Percentiles rank a stretch among this genome's conserved stretches.
Evolutionary conservation across 2,797 vertebrate species (phyloP).

Genomic region (Argentina silus): DNA sequence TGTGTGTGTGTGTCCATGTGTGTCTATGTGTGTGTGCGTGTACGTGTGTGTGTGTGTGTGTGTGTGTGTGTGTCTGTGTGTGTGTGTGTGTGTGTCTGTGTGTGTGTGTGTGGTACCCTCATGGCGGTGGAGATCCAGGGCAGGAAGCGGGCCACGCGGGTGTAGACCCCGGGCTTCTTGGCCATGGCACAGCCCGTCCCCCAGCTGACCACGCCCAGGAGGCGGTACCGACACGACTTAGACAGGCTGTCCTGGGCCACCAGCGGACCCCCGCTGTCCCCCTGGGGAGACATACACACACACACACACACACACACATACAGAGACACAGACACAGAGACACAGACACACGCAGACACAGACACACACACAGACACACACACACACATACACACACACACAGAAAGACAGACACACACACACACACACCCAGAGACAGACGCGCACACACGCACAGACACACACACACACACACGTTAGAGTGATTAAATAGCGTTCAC

Average conservation of each 20-base stretch:
- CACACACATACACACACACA: background rate
- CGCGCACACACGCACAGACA: no score
- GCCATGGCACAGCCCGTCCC: conserved; percentile 89
- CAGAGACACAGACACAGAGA: background rate
- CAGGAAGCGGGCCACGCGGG: conserved; percentile 86
- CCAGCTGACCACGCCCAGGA: conserved; percentile 92
- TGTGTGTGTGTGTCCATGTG: background rate
- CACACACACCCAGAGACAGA: no score
- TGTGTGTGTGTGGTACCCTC: conserved; percentile 74
- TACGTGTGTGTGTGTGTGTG: background rate
- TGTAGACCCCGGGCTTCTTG: conserved; percentile 91
- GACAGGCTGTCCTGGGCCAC: conserved; percentile 86
- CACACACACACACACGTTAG: no score
- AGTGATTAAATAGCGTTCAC: no score
- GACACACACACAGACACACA: background rate
- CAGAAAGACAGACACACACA: no score
- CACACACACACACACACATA: conserved; percentile 4
- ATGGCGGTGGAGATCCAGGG: conserved; percentile 90
- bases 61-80: background rate
- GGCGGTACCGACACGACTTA: conserved; percentile 82
- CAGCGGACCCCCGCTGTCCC: conserved; percentile 91
- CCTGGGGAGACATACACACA: conserved; percentile 64
- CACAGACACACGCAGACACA: conserved; percentile 2
- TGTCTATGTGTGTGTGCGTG: background rate
- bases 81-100: background rate